Conservation (phyloP, 2,888 invertebrate genomes). For the Leptopterna dolabrata region DNA sequence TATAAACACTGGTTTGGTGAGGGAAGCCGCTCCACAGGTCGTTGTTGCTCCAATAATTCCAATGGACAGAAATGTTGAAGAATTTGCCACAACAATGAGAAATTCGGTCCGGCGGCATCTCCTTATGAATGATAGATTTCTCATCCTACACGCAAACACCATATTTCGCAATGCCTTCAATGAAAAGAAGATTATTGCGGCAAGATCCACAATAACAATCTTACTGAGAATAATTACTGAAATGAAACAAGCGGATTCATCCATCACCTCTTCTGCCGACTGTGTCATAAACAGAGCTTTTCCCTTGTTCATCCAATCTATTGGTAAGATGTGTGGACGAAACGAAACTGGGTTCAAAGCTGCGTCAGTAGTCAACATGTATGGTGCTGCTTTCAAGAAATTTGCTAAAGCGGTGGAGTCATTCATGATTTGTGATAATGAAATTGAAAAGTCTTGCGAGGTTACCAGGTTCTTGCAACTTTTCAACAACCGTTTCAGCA, state of each 20-base stretch:
- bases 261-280: neutral
- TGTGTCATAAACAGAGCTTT: constrained; percentile 8
- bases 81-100: neutral
- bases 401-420: constrained; percentile 24
- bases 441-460: neutral
- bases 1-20: no score
- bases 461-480: constrained; percentile 21
- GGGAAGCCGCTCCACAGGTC: no score
- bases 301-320: neutral
- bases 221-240: neutral
- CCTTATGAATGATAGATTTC: neutral
- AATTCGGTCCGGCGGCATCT: neutral
- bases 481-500: neutral
- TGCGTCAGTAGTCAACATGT: constrained; percentile 7
- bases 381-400: constrained; percentile 27
- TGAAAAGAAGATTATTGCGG: neutral
- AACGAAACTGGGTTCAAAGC: neutral
- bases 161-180: constrained; percentile 1
- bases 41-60: no score
- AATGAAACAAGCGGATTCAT: neutral
- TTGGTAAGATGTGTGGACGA: neutral
- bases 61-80: no score
- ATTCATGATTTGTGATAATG: neutral
- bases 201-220: neutral
- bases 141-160: neutral